Evolutionary conservation across 23 tunicate species (phyloP), one percentile per base, ranked within the genome.

Genomic region (Trididemnum miniatum): DNA sequence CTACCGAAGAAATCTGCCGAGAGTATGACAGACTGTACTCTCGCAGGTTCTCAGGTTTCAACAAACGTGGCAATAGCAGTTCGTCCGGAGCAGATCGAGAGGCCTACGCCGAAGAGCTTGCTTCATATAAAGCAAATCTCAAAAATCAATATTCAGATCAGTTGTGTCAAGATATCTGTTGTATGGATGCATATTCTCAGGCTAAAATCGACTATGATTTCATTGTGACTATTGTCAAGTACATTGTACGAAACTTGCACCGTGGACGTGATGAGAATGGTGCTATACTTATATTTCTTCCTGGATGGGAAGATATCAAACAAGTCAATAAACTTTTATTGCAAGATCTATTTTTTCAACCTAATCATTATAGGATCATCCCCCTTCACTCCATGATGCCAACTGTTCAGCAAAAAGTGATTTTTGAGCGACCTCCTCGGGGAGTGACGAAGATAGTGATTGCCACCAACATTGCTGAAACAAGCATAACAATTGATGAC

Each of bases 351-450:
- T 91, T 91, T 78, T 77, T 88, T 35, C 64, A 78, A 22, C 79
- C 82, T 60, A 77, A 71, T 28, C 76, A 72, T 59, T 91, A 62
- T 52, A 39, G 63, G 26, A 82, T 91, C 28, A 72, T 85, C 49
- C 97, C 97, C 35, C 75, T 91, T 29, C 97, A 91, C 86, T 91
- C 97, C 31, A 85, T 91, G 87, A 77, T 91, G 87, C 97, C 97
- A 57, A 81, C 90, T 59, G 71, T 67, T 31, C 79, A 91, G 31
- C 97, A 91, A 77, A 80, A 84, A 77, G 82, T 76, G 25, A 83
- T 91, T 5, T 91, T 91, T 82, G 87, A 91, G 18, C 59, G 84
- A 39, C 87, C 97, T 31, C 97, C 97, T 37, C 33, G 31, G 25
- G 97, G 97, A 31, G 90, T 91, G 1, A 91, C 97, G 5, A 91